Base-by-base conservation (phyloP, 2,113 vertebrate genomes). In the Thomomys bottae region DNA sequence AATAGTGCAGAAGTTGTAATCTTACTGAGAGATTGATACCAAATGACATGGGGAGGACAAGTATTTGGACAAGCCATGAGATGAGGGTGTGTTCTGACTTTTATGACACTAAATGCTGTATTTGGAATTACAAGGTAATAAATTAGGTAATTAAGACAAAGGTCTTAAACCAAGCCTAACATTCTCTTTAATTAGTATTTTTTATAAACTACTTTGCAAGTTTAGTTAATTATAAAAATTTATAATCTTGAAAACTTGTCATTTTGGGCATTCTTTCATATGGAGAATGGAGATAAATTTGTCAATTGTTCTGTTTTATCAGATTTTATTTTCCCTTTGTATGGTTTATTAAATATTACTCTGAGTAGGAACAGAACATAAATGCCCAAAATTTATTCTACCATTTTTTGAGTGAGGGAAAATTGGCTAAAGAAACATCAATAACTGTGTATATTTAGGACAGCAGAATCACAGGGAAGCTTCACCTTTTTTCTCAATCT, bases 281-380 rank as follows among this genome's bases (percentile, higher is more conserved):
- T 15, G 32, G 30, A 0, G 23, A 8, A 18, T 1, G 0, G 2
- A 7, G 1, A 0, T 11, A 36, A 5, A 12, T 3, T 42, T 63
- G 28, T 7, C 17, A 15, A 38, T 14, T 57, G 9, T 40, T 40
- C 12, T 72, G 49, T 14, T 87, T 91, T 49, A 80, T 54, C 23
- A 73, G 11, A 42, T 64, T 94, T 87, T 67, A 45, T 15, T 87
- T 79, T 49, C 73, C 14, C 24, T 59, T 76, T 18, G 1, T 57
- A 42, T 59, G 8, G 1, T 6, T 71, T 90, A 86, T 71, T 88
- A 61, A 75, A 79, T 64, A 90, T 61, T n/a, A 76, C 20, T 84
- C 3, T 71, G 32, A 79, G 45, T 0, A 63, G 38, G 10, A 90
- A 70, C 24, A 9, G 20, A 45, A 79, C 10, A 61, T 40, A 83